phyloP scores from a whole-genome alignment of 2,797 vertebrate species.

The Podargus strigoides region DNA sequence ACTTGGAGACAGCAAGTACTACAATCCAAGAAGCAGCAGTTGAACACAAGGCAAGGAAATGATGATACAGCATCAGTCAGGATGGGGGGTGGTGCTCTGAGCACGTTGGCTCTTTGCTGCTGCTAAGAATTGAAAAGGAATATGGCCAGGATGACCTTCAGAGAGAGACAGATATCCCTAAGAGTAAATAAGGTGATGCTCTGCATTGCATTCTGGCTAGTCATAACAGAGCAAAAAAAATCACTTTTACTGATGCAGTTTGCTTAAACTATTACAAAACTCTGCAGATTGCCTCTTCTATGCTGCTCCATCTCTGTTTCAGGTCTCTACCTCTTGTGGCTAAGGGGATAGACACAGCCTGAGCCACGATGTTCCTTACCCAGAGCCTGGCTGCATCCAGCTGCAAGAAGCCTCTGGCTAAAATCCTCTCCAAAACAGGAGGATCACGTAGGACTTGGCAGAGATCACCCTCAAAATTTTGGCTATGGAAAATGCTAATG shows the following conservation, averaged over 20 bases:
- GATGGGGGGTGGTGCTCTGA: neutral
- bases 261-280: neutral
- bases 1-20: neutral
- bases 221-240: neutral
- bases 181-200: fast-evolving
- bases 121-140: neutral
- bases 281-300: neutral
- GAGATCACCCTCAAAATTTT: neutral
- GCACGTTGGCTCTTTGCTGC: neutral
- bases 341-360: neutral
- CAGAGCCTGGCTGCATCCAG: neutral
- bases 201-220: neutral
- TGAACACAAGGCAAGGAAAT: neutral
- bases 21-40: neutral
- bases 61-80: neutral
- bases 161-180: neutral
- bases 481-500: neutral
- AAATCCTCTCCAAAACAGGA: neutral
- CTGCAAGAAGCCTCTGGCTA: neutral
- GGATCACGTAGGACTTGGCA: neutral
- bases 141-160: neutral
- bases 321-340: neutral
- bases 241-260: neutral
- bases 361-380: neutral
- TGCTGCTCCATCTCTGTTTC: neutral